Evolutionary conservation across 1,140 invertebrate genomes (phyloP).

Genomic region (Chironomus striatipennis): DNA sequence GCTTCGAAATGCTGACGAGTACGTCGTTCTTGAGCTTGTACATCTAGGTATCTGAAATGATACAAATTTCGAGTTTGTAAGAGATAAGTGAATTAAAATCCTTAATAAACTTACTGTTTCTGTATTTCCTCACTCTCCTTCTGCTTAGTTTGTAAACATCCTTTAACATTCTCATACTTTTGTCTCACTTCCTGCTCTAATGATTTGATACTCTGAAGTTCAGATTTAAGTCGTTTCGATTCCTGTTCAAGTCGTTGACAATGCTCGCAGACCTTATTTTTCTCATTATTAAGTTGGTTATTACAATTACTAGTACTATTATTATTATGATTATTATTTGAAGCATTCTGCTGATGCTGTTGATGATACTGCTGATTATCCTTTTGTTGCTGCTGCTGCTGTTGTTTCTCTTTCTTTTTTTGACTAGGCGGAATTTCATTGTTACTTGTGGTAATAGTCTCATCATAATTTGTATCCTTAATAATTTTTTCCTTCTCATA

Average conservation of each 20-base stretch:
- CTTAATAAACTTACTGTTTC: conserved; percentile 31
- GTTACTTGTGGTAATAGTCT: neutral
- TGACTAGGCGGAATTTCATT: neutral
- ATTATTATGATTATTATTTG: conserved; percentile 25
- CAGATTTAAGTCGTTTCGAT: conserved; percentile 69
- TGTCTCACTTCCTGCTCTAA: conserved; percentile 74
- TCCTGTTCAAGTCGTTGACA: conserved; percentile 54
- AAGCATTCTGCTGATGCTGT: conserved; percentile 20
- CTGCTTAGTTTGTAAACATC: conserved; percentile 39
- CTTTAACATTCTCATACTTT: conserved; percentile 52
- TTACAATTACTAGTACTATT: conserved; percentile 39
- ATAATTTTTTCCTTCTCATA: conserved; percentile 17
- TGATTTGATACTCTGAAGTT: conserved; percentile 66
- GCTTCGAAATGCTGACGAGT: conserved; percentile 62
- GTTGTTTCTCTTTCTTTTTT: neutral
- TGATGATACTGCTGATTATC: conserved; percentile 27
- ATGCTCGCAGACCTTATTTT: conserved; percentile 36
- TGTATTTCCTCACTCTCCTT: conserved; percentile 39
- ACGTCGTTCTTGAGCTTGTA: conserved; percentile 61
- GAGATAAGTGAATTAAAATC: too few species aligned
- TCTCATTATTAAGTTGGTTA: conserved; percentile 29
- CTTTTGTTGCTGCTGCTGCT: conserved; percentile 5
- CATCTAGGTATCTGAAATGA: conserved; percentile 24
- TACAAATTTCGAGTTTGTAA: too few species aligned
- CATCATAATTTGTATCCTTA: conserved; percentile 12